phyloP scores from a whole-genome alignment of 2,797 vertebrate genomes.

The Melanotaenia trifasciata region DNA sequence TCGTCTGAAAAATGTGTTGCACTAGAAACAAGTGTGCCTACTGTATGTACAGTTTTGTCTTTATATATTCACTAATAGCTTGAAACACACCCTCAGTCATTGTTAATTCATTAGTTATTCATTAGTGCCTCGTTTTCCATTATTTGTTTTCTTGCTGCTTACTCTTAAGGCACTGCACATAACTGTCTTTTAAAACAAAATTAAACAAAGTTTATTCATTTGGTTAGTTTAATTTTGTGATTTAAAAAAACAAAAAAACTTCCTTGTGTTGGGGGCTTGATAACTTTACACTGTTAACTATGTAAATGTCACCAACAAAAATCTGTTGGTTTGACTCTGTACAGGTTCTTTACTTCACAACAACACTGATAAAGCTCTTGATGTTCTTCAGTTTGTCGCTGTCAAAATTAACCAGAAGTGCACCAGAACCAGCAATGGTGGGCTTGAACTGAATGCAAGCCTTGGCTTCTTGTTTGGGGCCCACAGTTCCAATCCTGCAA shows the following conservation, averaged over 20 bases:
- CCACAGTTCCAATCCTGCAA: constrained; percentile 74
- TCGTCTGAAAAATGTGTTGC: no score
- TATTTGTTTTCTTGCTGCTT: background rate
- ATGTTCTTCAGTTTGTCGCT: constrained; percentile 87
- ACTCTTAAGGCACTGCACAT: background rate
- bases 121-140: background rate
- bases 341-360: constrained; percentile 67
- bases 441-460: constrained; percentile 82
- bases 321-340: background rate
- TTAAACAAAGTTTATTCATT: background rate
- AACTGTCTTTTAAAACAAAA: background rate
- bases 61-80: background rate
- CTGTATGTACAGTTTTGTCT: background rate
- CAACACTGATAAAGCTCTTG: constrained; percentile 84
- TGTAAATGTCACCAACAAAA: background rate
- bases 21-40: background rate
- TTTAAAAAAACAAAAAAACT: background rate
- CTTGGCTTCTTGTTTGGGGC: constrained; percentile 72
- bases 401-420: constrained; percentile 89
- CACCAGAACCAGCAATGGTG: constrained; percentile 64
- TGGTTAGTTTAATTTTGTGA: background rate
- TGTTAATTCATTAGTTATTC: no score
- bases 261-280: fast-evolving
- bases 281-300: background rate
- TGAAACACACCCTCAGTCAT: no score